Evolutionary conservation across 2,113 vertebrate species (phyloP).

Genomic region (Elanoides forficatus): DNA sequence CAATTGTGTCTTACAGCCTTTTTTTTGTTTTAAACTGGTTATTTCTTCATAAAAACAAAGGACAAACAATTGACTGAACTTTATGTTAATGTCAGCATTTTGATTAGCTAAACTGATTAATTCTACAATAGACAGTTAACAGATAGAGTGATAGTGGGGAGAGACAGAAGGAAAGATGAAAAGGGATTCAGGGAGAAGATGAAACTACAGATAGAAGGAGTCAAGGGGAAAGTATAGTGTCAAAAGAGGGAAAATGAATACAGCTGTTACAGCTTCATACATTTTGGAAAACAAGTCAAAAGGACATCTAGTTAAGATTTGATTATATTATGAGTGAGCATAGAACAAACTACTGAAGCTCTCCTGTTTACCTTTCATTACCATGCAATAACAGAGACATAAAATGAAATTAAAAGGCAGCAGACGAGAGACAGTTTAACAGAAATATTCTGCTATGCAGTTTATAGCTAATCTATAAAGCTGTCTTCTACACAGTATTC

Average conservation of each 20-base stretch:
- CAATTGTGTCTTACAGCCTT: neutral
- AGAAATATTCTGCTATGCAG: neutral
- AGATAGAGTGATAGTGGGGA: neutral
- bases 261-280: neutral
- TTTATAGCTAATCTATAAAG: constrained; percentile 40
- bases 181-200: constrained; percentile 4
- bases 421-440: neutral
- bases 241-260: neutral
- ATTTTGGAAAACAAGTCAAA: constrained; percentile 2
- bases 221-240: neutral
- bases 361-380: constrained; percentile 49
- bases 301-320: neutral
- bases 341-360: neutral
- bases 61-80: neutral
- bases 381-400: neutral
- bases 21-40: neutral
- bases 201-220: neutral
- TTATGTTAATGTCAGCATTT: constrained; percentile 13
- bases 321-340: neutral
- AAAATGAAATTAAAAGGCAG: constrained; percentile 41
- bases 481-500: neutral
- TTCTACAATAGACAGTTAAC: neutral
- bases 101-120: constrained; percentile 35
- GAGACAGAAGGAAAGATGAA: constrained; percentile 12
- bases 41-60: constrained; percentile 16